These are phyloP conservation scores for Catocala sponsa DNA, from an alignment of 2,888 invertebrate genomes.

Conservation along the genomic window DNA sequence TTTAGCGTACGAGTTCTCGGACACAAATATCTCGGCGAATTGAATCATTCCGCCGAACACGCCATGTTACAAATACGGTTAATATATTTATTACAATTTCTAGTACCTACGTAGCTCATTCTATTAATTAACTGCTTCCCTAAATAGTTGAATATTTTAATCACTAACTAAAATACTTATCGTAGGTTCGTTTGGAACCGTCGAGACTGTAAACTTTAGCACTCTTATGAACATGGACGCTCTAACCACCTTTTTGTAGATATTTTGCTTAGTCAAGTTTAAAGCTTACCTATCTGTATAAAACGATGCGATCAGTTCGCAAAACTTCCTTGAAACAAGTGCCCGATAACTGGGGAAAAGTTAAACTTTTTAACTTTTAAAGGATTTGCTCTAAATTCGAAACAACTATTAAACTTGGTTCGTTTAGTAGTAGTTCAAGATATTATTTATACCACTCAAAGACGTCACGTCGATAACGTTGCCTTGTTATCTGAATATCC, in stretches of 20 bases:
- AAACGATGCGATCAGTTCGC: slow-evolving; percentile 38
- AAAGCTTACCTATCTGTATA: slow-evolving; percentile 40
- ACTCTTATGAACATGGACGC: slow-evolving; percentile 14
- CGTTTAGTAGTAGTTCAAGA: slow-evolving; percentile 39
- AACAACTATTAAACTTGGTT: slow-evolving; percentile 51
- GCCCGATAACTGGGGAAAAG: slow-evolving; percentile 54
- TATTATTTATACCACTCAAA: slow-evolving; percentile 37
- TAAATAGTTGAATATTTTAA: no score
- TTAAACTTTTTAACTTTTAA: slow-evolving; percentile 55
- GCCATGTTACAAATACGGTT: slow-evolving; percentile 25
- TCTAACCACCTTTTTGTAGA: slow-evolving; percentile 27
- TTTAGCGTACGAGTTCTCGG: slow-evolving; percentile 27
- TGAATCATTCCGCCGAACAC: slow-evolving; percentile 39
- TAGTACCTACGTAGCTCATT: no score
- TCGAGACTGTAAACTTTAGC: no score
- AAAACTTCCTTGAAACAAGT: slow-evolving; percentile 50
- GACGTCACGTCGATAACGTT: slow-evolving; percentile 11
- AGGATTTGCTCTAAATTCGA: slow-evolving; percentile 54
- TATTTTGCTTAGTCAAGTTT: slow-evolving; percentile 36
- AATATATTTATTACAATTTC: background rate
- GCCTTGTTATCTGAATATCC: background rate
- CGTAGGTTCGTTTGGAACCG: no score
- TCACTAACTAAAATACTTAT: no score
- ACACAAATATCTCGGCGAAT: slow-evolving; percentile 36
- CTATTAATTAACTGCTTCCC: no score